Percentiles rank a stretch among this genome's conserved stretches.
Conservation (phyloP, 2,113 vertebrate species). For the Notothenia coriiceps region DNA sequence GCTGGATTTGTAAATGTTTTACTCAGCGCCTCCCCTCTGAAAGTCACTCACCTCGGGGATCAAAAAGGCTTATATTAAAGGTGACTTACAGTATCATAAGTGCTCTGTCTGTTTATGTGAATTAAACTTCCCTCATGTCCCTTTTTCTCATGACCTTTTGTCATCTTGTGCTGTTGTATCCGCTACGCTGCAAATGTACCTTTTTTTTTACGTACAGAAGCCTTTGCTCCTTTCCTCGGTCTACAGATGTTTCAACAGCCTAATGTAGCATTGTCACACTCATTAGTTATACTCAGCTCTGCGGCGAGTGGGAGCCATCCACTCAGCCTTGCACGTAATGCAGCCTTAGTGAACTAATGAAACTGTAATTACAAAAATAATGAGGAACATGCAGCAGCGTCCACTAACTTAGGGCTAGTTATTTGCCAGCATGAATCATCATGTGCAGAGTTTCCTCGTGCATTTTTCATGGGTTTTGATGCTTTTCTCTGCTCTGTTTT, state of each 20-base stretch:
- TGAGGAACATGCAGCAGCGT: slow-evolving; percentile 61
- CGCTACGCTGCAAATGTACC: slow-evolving; percentile 34
- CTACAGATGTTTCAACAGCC: slow-evolving; percentile 54
- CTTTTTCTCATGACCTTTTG: slow-evolving; percentile 41
- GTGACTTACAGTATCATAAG: slow-evolving; percentile 57
- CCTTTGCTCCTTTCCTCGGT: slow-evolving; percentile 15
- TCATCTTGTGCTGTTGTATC: slow-evolving; percentile 9
- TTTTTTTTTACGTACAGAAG: slow-evolving; percentile 19
- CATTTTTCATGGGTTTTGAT: slow-evolving; percentile 63
- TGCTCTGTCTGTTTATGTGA: slow-evolving; percentile 34
- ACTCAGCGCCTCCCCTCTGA: slow-evolving; percentile 16
- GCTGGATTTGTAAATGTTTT: slow-evolving; percentile 57
- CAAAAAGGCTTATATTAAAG: slow-evolving; percentile 60
- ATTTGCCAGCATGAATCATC: slow-evolving; percentile 61
- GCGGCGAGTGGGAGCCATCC: slow-evolving; percentile 51
- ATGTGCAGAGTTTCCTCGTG: slow-evolving; percentile 43
- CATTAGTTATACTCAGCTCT: slow-evolving; percentile 70
- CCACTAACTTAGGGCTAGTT: slow-evolving; percentile 61
- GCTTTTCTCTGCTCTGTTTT: slow-evolving; percentile 28
- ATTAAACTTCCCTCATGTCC: slow-evolving; percentile 35
- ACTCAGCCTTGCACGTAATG: slow-evolving; percentile 65
- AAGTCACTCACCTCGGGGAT: slow-evolving; percentile 62
- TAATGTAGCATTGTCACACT: slow-evolving; percentile 61
- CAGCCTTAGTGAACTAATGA: slow-evolving; percentile 74
- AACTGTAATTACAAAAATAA: slow-evolving; percentile 79